Evolutionary conservation across 2,113 vertebrate genomes (phyloP).

Genomic region (Bambusicola thoracicus): DNA sequence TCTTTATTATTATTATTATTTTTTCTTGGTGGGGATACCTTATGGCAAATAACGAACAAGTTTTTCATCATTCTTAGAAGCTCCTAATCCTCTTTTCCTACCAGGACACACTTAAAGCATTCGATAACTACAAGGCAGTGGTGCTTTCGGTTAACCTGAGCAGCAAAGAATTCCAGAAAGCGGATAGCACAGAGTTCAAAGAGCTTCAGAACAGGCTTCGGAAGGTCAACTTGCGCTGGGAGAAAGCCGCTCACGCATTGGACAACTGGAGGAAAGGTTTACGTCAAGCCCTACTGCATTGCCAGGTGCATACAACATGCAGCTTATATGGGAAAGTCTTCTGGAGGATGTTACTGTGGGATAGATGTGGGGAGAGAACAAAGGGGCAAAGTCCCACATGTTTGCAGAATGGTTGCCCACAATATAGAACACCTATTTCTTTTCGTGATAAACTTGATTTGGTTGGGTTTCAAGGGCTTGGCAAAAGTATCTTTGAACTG

Average conservation of each 20-base stretch:
- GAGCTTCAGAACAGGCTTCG: slow-evolving; percentile 82
- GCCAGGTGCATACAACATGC: slow-evolving; percentile 80
- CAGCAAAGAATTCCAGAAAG: slow-evolving; percentile 79
- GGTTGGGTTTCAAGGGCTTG: neutral
- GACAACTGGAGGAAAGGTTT: slow-evolving; percentile 84
- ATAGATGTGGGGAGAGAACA: neutral
- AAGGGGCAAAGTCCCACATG: neutral
- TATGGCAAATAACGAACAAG: neutral
- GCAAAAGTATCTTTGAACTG: neutral
- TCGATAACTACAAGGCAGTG: slow-evolving; percentile 87
- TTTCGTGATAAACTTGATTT: neutral
- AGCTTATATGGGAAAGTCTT: neutral
- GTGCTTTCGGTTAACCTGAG: slow-evolving; percentile 85
- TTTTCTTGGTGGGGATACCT: accelerated
- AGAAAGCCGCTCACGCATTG: slow-evolving; percentile 73
- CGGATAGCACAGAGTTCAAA: slow-evolving; percentile 72
- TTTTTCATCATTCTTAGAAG: neutral
- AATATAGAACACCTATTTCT: neutral
- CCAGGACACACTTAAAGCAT: slow-evolving; percentile 86
- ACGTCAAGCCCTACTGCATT: slow-evolving; percentile 81
- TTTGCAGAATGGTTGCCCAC: neutral
- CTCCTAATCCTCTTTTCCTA: neutral
- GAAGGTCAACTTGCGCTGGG: slow-evolving; percentile 86
- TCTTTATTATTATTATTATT: too few species aligned
- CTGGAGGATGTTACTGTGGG: neutral